These are phyloP conservation scores for Leptodactylus fuscus DNA, from an alignment of 2,113 vertebrate species.

Conservation along the genomic window DNA sequence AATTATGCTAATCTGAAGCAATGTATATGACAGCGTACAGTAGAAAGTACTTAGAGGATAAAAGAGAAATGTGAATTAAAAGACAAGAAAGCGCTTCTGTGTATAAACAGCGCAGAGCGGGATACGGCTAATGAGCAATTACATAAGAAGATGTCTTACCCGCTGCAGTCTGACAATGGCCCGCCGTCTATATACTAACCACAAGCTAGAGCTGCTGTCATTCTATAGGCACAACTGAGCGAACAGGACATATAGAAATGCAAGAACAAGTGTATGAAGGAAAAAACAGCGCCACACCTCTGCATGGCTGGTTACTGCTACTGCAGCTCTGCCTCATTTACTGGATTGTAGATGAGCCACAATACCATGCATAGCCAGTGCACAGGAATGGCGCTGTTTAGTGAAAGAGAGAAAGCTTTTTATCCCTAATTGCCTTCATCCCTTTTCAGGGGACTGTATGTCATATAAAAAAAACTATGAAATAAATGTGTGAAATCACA, in stretches of 20 bases:
- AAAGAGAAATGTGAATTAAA: conserved; percentile 1
- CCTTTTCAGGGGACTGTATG: too few species aligned
- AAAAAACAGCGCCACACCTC: background rate
- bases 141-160: background rate
- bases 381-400: background rate
- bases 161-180: background rate
- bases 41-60: conserved; percentile 26
- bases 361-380: background rate
- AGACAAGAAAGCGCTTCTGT: background rate
- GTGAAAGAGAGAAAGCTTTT: background rate
- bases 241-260: background rate
- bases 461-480: too few species aligned
- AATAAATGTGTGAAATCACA: too few species aligned
- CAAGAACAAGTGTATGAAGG: background rate
- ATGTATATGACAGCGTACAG: conserved; percentile 24
- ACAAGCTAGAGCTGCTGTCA: background rate
- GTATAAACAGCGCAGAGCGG: background rate
- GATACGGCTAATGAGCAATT: background rate
- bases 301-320: background rate
- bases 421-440: too few species aligned
- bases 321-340: too few species aligned
- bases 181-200: background rate
- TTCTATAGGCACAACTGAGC: background rate
- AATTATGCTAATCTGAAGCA: conserved; percentile 36
- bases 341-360: too few species aligned